Evolutionary conservation across 2,797 vertebrate genomes (phyloP).

Genomic region (Carapus acus): DNA sequence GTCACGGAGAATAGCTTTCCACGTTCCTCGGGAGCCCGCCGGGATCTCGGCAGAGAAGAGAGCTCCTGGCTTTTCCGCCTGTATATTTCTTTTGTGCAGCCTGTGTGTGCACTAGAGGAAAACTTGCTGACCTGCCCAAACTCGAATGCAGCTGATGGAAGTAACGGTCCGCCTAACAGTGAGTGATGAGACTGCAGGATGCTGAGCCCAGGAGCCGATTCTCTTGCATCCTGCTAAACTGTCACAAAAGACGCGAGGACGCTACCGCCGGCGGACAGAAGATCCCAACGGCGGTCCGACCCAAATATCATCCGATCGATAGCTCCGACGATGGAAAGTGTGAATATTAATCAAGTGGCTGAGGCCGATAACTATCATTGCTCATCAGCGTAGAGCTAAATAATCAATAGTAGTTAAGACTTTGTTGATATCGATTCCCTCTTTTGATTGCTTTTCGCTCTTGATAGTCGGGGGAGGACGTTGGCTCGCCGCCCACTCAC

Average conservation of each 20-base stretch:
- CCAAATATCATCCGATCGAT: slow-evolving; percentile 20
- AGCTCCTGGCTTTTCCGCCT: slow-evolving; percentile 47
- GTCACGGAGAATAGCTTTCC: slow-evolving; percentile 35
- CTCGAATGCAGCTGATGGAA: slow-evolving; percentile 74
- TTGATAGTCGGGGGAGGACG: slow-evolving; percentile 63
- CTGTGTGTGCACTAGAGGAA: slow-evolving; percentile 60
- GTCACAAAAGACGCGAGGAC: slow-evolving; percentile 52
- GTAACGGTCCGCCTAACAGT: slow-evolving; percentile 71
- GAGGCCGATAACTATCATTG: slow-evolving; percentile 57
- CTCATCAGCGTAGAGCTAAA: slow-evolving; percentile 49
- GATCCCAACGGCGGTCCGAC: slow-evolving; percentile 3
- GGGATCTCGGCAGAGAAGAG: slow-evolving; percentile 45
- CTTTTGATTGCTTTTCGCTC: slow-evolving; percentile 69
- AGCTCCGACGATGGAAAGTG: slow-evolving; percentile 17
- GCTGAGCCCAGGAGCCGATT: slow-evolving; percentile 65
- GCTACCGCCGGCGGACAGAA: slow-evolving; percentile 22
- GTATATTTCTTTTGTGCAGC: slow-evolving; percentile 62
- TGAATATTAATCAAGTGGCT: slow-evolving; percentile 52
- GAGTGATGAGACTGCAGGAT: slow-evolving; percentile 76
- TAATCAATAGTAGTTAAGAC: slow-evolving; percentile 70
- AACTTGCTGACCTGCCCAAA: slow-evolving; percentile 74
- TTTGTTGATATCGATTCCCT: slow-evolving; percentile 66
- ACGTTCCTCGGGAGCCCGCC: slow-evolving; percentile 49
- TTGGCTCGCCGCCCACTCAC: slow-evolving; percentile 64
- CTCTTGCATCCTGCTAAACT: slow-evolving; percentile 52